phyloP scores from a whole-genome alignment of 1,140 invertebrate genomes.

The Drosophila suzukii region DNA sequence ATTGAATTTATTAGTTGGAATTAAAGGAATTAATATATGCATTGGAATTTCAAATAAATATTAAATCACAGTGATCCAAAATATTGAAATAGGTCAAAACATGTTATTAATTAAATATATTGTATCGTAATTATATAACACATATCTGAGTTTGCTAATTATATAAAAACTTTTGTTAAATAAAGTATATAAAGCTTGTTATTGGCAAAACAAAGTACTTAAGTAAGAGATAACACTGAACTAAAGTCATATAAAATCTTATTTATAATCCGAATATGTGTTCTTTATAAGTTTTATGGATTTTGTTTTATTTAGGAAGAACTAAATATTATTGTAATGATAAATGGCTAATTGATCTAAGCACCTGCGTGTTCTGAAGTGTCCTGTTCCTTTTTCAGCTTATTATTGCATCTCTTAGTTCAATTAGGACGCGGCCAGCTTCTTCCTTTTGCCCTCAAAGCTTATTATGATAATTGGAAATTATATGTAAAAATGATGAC shows the following conservation, averaged over 20 bases:
- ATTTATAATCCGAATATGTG: too few species aligned
- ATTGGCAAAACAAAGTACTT: too few species aligned
- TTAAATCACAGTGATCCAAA: too few species aligned
- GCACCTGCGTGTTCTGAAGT: constrained; percentile 11
- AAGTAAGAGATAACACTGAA: too few species aligned
- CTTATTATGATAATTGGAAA: constrained; percentile 65
- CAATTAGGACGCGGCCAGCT: constrained; percentile 19
- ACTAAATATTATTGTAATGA: too few species aligned
- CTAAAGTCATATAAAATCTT: too few species aligned
- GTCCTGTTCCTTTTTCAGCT: constrained; percentile 9
- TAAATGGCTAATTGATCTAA: constrained; percentile 1
- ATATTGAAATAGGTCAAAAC: too few species aligned
- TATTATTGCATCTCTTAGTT: constrained; percentile 13
- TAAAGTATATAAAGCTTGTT: too few species aligned
- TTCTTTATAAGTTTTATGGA: not conserved
- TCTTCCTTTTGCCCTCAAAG: constrained; percentile 24
- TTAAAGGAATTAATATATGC: not conserved
- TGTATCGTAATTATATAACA: too few species aligned
- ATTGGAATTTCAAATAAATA: not conserved
- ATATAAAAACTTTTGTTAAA: too few species aligned
- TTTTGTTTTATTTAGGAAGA: constrained; percentile 1
- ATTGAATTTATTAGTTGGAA: not conserved
- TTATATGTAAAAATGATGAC: constrained; percentile 46
- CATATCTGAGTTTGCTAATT: too few species aligned
- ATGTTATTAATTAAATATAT: too few species aligned